Evolutionary conservation across 2,888 invertebrate species (phyloP).

Genomic region (Steinernema carpocapsae): DNA sequence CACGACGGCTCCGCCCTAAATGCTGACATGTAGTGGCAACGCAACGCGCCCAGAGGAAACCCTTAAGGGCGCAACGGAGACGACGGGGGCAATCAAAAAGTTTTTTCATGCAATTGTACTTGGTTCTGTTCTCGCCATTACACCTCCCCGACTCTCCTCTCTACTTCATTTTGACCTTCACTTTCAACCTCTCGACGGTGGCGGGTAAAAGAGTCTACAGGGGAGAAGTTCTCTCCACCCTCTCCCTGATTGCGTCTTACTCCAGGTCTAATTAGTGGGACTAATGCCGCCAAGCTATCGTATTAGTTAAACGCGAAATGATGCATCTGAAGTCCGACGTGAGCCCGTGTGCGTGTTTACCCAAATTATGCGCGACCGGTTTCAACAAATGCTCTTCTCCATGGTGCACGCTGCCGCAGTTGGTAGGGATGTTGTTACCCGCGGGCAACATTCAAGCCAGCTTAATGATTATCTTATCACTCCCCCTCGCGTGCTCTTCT

Average conservation of each 20-base stretch:
- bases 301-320: conserved; percentile 17
- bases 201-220: no score
- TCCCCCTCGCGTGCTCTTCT: background rate
- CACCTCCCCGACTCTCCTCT: background rate
- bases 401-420: background rate
- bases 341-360: conserved; percentile 16
- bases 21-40: background rate
- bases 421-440: conserved; percentile 9
- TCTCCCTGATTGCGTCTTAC: background rate
- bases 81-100: background rate
- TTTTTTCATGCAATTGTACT: background rate
- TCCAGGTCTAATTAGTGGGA: background rate
- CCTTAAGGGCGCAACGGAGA: conserved; percentile 24
- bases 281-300: background rate
- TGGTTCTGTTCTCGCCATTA: conserved; percentile 14
- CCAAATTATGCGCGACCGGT: conserved; percentile 35
- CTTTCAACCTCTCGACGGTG: background rate
- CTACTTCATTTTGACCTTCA: background rate
- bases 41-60: background rate
- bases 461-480: conserved; percentile 34
- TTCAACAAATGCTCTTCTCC: background rate
- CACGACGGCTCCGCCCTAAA: background rate
- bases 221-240: background rate
- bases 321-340: background rate
- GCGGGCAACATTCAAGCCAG: conserved; percentile 30